A percentile compares a stretch with the other conserved stretches of the same genome.
Evolutionary conservation across 1,140 invertebrate genomes (phyloP).

Genomic region (Pogonomyrmex californicus): DNA sequence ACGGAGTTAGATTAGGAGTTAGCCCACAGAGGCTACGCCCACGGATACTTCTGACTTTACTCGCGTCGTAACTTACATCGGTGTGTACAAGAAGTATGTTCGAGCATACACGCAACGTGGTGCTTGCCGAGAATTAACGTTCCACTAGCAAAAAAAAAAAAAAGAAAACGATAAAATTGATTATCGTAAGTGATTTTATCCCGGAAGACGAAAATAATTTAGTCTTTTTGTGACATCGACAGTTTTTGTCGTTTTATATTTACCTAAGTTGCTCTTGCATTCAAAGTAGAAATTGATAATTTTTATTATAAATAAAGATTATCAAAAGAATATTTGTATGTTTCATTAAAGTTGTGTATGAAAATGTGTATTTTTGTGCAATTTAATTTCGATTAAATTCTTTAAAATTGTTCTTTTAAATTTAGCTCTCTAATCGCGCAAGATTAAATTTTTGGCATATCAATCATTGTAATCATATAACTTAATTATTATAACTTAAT

Average conservation of each 20-base stretch:
- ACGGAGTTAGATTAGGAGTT: slow-evolving; percentile 66
- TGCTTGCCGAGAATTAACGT: slow-evolving; percentile 17
- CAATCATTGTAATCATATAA: neutral
- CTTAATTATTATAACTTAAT: neutral
- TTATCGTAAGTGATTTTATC: neutral
- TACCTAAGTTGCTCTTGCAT: neutral
- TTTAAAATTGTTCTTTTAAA: neutral
- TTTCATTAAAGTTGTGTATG: neutral
- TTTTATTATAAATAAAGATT: slow-evolving; percentile 4
- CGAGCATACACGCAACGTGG: neutral
- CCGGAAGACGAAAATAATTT: slow-evolving; percentile 13
- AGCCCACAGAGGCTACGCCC: slow-evolving; percentile 52
- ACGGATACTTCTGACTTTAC: slow-evolving; percentile 31
- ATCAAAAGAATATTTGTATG: neutral
- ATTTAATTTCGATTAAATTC: neutral
- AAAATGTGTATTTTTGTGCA: neutral
- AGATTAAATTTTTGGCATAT: slow-evolving; percentile 13
- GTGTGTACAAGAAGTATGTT: slow-evolving; percentile 3
- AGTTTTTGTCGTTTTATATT: neutral
- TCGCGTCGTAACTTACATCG: slow-evolving; percentile 18
- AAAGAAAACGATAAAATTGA: neutral
- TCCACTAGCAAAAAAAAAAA: slow-evolving; percentile 30
- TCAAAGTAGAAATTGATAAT: neutral
- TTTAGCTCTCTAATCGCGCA: neutral
- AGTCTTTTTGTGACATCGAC: neutral